Base-by-base conservation (phyloP, 2,113 vertebrate genomes). In the Equus przewalskii region DNA sequence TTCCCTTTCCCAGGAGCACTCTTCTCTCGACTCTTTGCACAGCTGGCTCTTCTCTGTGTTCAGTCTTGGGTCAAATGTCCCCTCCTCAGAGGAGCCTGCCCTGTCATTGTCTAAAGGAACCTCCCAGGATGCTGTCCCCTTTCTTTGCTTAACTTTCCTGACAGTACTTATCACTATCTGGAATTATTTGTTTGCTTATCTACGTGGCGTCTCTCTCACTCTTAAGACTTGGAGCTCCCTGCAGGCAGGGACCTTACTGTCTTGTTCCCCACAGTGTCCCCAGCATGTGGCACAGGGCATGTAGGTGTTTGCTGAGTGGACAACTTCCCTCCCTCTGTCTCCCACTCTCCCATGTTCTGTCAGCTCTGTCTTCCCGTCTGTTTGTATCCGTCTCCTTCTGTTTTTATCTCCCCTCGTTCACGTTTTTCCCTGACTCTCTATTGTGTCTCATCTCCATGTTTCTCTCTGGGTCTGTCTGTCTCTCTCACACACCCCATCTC, bases 401-500 rank as follows among this genome's bases (percentile, higher is more conserved):
- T 51, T 51, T 76, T 64, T 81, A 33, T 76, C 60, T 67, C 26
- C 3, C 18, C 49, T 86, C 18, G 0, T 54, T 73, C 56, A 89
- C n/a, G 54, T n/a, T 86, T 89, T 80, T 69, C 36, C 44, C 65
- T 46, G 14, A 41, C 46, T 85, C 56, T 67, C 33, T 65, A 58
- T n/a, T 49, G 56, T 28, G 41, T 85, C 60, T 92, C 46, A 82
- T n/a, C 69, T 93, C 73, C 56, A 15, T 56, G 44, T 88, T 83
- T 88, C 65, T 96, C 64, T 90, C 65, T 73, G 41, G 21, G 28
- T 88, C 70, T 46, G 36, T 86, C 79, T 80, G 21, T 86, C 58
- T 41, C 26, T 75, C n/a, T 83, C 36, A 60, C 72, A 44, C 7
- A 51, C 5, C 46, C 69, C 72, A 85, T 84, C 54, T 85, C n/a